A percentile compares a stretch with the other conserved stretches of the same genome.
phyloP scores from a whole-genome alignment of 2,113 vertebrate genomes.

The Pimephales promelas region DNA sequence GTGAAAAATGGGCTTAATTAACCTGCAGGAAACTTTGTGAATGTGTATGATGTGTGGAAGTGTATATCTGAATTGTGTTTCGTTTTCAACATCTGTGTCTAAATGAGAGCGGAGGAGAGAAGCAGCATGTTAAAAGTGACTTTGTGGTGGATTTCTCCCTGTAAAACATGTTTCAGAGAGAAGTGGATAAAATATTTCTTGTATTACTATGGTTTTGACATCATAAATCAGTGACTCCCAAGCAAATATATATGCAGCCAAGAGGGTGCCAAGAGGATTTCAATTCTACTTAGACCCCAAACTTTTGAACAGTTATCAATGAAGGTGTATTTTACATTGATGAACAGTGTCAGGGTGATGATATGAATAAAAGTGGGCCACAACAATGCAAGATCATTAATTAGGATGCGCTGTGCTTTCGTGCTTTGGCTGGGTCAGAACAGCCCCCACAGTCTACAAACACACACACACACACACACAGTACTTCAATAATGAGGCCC shows the following conservation, averaged over 20 bases:
- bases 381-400: slow-evolving; percentile 76
- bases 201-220: neutral
- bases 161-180: neutral
- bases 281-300: neutral
- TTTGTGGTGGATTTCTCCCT: neutral
- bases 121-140: neutral
- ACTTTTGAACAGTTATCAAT: neutral
- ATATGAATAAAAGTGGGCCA: slow-evolving; percentile 70
- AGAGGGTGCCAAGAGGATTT: too few relatives aligned
- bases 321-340: too few relatives aligned
- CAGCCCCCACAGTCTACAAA: slow-evolving; percentile 58
- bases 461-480: slow-evolving; percentile 37
- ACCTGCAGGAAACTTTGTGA: slow-evolving; percentile 42
- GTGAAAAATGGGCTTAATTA: slow-evolving; percentile 65
- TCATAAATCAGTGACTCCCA: neutral
- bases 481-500: slow-evolving; percentile 48
- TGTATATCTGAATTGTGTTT: slow-evolving; percentile 41
- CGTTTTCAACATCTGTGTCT: slow-evolving; percentile 36
- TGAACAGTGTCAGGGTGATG: slow-evolving; percentile 46
- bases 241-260: too few relatives aligned
- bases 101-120: slow-evolving; percentile 27
- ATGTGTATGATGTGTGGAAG: slow-evolving; percentile 33
- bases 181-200: neutral
- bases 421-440: slow-evolving; percentile 67
- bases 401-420: slow-evolving; percentile 74